Conservation (phyloP, 2,888 invertebrate species). For the Cremastobaeus sp. region DNA sequence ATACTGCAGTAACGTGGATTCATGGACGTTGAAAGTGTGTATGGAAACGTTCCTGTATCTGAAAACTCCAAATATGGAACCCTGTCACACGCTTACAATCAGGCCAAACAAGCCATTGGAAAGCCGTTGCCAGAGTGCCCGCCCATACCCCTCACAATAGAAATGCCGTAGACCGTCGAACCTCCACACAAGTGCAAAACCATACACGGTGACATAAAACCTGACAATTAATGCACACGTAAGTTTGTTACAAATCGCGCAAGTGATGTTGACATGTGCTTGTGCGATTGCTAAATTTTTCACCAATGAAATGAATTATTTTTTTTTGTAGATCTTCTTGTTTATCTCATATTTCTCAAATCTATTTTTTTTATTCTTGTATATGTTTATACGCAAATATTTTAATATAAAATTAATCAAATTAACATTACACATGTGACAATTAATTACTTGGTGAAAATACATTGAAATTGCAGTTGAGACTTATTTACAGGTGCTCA, state of each 20-base stretch:
- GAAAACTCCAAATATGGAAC: slow-evolving; percentile 90
- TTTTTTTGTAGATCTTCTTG: no score
- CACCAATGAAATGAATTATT: no score
- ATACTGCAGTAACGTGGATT: slow-evolving; percentile 83
- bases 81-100: slow-evolving; percentile 88
- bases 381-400: no score
- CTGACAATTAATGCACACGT: slow-evolving; percentile 92
- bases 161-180: slow-evolving; percentile 90
- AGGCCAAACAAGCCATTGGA: slow-evolving; percentile 84
- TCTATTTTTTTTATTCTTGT: no score
- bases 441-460: no score
- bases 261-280: no score
- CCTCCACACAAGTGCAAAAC: slow-evolving; percentile 91
- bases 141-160: slow-evolving; percentile 87
- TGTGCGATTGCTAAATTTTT: no score
- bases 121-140: slow-evolving; percentile 86
- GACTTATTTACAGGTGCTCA: slow-evolving; percentile 19
- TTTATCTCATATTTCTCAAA: no score
- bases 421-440: no score
- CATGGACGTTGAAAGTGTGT: slow-evolving; percentile 88
- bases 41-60: slow-evolving; percentile 89
- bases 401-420: no score
- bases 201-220: slow-evolving; percentile 97
- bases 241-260: no score
- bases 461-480: no score